Evolutionary conservation across 2,888 invertebrate species (phyloP), one percentile per base, ranked within the genome.

Genomic region (Gari tellinella): DNA sequence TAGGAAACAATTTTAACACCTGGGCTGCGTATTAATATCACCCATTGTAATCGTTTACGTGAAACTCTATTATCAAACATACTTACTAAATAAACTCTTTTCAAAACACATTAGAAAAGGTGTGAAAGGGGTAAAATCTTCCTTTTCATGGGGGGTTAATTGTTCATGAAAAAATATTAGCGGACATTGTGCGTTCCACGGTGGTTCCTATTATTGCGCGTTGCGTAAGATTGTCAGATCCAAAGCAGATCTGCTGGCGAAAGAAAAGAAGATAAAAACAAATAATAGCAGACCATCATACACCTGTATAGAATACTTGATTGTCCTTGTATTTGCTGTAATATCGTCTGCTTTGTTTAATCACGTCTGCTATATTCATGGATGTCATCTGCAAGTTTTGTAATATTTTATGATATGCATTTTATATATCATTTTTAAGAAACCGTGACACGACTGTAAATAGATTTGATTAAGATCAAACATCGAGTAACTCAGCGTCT

Each of bases 1-100:
- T n/a, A n/a, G 53, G 51, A 46, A 53, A 51, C 45, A 69, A 72
- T 55, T 65, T 60, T 72, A 45, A 72, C 77, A 77, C 77, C 76
- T 77, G 67, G 60, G 26, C 45, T 4, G 38, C 52, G 68, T 77
- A 77, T 77, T 68, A 67, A 72, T 68, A 58, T 45, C 74, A 64
- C 68, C 8, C 38, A 43, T 67, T 40, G 31, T 69, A 57, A 63
- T 62, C 53, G 40, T 46, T 8, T 55, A 49, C 40, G 45, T 41
- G 51, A 38, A 51, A 61, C 31, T 38, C 51, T 37, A 56, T 51
- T 37, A 58, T 51, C 48, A 10, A 31, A 31, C 31, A 31, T 31
- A 31, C 31, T 31, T 31, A 31, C 31, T 31, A 31, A 31, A 31
- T 31, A 31, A 31, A 31, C 31, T 31, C 31, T 31, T 31, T 31